A percentile compares a stretch with the other conserved stretches of the same genome.
These are phyloP conservation scores for Erannis defoliaria DNA, from an alignment of 2,888 invertebrate species.

Conservation along the genomic window DNA sequence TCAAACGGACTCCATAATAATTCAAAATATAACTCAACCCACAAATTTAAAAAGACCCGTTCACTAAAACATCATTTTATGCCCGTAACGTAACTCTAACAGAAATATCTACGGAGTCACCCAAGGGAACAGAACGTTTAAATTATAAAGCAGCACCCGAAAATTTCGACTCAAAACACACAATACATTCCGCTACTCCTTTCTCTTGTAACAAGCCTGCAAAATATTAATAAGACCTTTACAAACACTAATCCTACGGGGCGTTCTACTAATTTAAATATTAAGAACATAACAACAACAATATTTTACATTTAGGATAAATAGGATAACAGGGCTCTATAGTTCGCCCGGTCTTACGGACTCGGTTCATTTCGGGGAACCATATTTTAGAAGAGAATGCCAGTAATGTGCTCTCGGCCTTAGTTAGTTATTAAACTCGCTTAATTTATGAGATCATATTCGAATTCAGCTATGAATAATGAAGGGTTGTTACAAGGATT, in stretches of 20 bases:
- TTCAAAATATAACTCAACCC: background rate
- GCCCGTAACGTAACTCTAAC: conserved; percentile 10
- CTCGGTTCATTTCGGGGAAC: conserved; percentile 32
- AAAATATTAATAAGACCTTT: conserved; percentile 32
- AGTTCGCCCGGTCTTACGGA: conserved; percentile 17
- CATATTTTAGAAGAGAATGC: conserved; percentile 31
- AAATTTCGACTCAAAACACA: conserved; percentile 8
- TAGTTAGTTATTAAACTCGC: conserved; percentile 33
- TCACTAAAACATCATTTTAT: conserved; percentile 12
- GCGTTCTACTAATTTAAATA: conserved; percentile 51
- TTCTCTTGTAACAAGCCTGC: conserved; percentile 2
- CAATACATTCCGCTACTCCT: conserved; percentile 4
- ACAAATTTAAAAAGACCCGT: background rate
- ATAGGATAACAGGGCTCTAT: conserved; percentile 33
- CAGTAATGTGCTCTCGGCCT: conserved; percentile 24
- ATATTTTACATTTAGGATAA: conserved; percentile 50
- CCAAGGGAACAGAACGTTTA: conserved; percentile 16
- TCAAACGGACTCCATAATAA: too few species aligned
- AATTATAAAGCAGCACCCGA: conserved; percentile 28
- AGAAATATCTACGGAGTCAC: conserved; percentile 18
- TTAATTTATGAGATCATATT: conserved; percentile 22
- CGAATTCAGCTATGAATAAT: conserved; percentile 17
- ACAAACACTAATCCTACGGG: conserved; percentile 42
- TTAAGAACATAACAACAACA: conserved; percentile 42
- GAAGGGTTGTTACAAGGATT: background rate